Base-by-base conservation (phyloP, 1,140 invertebrate genomes). In the Leucophenga varia region DNA sequence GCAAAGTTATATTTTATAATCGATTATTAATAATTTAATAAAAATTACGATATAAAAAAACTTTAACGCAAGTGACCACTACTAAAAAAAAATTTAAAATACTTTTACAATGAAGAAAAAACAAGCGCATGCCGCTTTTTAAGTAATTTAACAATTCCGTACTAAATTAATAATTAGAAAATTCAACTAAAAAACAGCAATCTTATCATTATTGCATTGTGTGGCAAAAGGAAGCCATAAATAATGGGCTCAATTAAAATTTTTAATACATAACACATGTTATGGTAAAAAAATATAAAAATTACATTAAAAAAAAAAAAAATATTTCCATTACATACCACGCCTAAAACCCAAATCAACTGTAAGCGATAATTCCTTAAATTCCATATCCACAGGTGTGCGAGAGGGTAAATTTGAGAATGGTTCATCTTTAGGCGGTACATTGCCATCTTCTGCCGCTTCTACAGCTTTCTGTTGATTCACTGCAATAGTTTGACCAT, bases 331-430 rank as follows among this genome's bases (percentile, higher is more conserved):
- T n/a, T n/a, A 16, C 58, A 72, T 67, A 88, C 87, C 86, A 82
- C 83, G 86, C 59, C 81, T 80, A 51, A 83, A 82, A 43, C 87
- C 87, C 18, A 87, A 76, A 10, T 80, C 82, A 9, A 87, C 87
- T 0, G 80, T 86, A 52, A 84, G 86, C 1, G 78, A 81, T 46
- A 90, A 79, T 47, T 88, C 81, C 16, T 84, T 81, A 61, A 90
- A 89, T 18, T 81, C 78, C 22, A 90, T 83, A 56, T 89, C 85
- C n/a, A 88, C 78, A 0, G 81, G 79, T 14, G 84, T 78, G 25
- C 75, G 75, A 3, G 63, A 64, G 1, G 80, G 80, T 25, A 79
- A 55, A 55, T 78, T 79, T 35, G 76, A 76, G 7, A 83, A 72
- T 5, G 65, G 63, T 30, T 58, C 54, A 12, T 32, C 40, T 20